A percentile compares a stretch with the other conserved stretches of the same genome.
These are phyloP conservation scores for Stegodyphus dumicola DNA, from an alignment of 1,140 invertebrate genomes.

Conservation along the genomic window DNA sequence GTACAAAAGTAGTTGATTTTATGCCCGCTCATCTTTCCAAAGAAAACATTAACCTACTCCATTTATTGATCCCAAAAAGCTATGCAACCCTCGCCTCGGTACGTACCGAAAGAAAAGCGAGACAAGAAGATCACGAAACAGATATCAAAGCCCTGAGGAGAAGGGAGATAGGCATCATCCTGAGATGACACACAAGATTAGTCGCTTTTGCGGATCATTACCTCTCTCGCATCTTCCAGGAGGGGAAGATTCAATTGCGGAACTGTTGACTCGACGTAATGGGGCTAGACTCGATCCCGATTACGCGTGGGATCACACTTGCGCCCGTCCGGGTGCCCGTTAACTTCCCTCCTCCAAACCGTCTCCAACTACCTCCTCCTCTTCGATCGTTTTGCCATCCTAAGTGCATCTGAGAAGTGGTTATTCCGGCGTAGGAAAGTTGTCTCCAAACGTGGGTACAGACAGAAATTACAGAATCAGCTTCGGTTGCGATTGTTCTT, in stretches of 20 bases:
- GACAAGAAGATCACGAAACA: background rate
- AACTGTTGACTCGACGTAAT: slow-evolving; percentile 32
- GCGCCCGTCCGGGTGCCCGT: no score
- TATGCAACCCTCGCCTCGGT: background rate
- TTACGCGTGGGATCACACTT: slow-evolving; percentile 2
- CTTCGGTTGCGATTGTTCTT: no score
- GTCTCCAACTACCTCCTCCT: no score
- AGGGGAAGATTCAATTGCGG: slow-evolving; percentile 36
- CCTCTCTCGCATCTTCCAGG: slow-evolving; percentile 4
- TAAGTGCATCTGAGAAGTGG: no score
- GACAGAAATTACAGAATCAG: no score
- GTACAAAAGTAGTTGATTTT: background rate
- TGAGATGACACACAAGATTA: slow-evolving; percentile 39
- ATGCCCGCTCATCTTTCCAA: background rate
- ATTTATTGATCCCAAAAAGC: background rate
- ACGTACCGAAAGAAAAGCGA: background rate
- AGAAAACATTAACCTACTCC: background rate
- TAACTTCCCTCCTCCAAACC: no score
- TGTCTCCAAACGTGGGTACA: no score
- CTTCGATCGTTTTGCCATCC: no score
- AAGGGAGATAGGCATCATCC: background rate
- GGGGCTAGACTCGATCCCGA: slow-evolving; percentile 13
- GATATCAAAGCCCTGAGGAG: background rate
- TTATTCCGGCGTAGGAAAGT: no score
- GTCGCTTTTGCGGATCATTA: slow-evolving; percentile 34